Evolutionary conservation across 35 echinoderm and acorn worm genomes (phyloP).

Genomic region (Diadema setosum): DNA sequence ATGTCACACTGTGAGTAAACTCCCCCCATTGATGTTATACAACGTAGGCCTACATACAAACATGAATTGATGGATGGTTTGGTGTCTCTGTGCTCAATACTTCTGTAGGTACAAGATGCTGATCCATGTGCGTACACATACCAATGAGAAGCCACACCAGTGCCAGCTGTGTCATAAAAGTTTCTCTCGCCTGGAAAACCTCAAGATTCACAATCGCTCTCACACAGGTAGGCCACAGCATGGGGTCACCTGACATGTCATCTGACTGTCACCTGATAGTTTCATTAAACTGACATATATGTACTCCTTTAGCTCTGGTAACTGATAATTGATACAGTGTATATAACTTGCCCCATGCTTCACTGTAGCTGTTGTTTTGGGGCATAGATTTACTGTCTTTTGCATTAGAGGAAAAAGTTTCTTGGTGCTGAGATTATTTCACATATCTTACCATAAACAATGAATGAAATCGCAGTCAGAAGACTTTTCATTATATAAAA

Average conservation of each 20-base stretch:
- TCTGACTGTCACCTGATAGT: background rate
- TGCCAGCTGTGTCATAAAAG: constrained; percentile 87
- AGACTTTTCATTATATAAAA: too few species aligned
- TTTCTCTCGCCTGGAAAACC: constrained; percentile 94
- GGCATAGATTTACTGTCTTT: too few species aligned
- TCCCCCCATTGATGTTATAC: background rate
- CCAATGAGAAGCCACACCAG: constrained; percentile 96
- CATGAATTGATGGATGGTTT: background rate
- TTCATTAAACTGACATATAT: too few species aligned
- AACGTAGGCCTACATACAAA: background rate
- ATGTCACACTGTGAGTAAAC: background rate
- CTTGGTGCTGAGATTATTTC: too few species aligned
- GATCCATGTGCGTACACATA: constrained; percentile 95
- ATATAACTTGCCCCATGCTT: too few species aligned
- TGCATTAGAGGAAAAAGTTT: too few species aligned
- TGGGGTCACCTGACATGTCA: background rate
- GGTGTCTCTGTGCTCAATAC: background rate
- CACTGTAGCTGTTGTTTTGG: too few species aligned
- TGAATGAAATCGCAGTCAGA: too few species aligned
- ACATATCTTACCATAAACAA: too few species aligned
- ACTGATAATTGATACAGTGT: too few species aligned
- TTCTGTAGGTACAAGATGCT: constrained; percentile 92
- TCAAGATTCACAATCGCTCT: constrained; percentile 93
- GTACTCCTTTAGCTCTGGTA: too few species aligned
- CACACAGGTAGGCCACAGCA: constrained; percentile 39